Evolutionary conservation across 2,888 invertebrate genomes (phyloP), one percentile per base, ranked within the genome.

Genomic region (Rosalia funebris): DNA sequence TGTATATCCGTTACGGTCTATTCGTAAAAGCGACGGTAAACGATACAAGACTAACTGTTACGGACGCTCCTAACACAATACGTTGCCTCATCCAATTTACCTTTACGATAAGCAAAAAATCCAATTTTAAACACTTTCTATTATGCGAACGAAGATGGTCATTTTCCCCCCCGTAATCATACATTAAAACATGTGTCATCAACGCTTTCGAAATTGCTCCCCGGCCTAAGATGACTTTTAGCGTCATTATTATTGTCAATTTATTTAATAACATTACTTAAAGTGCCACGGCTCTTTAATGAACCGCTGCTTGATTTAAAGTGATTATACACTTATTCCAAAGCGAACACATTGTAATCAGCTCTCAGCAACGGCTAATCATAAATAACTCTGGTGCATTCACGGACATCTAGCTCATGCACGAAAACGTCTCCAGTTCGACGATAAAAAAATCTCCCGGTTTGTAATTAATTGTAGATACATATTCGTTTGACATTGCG

Each of bases 31-130:
- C 69, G 69, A 70, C 70, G 69, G 66, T 56, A 66, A 61, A 64
- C 64, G 58, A 64, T 60, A 57, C 57, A 59, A 56, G 54, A 62
- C 62, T 63, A 61, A 52, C 61, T 36, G 44, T 54, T 48, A 37
- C 36, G 20, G 36, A 34, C 17, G 48, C 48, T 34, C 50, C 11
- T 16, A 25, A 50, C 36, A 48, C 25, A 20, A 50, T 25, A 50
- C 20, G 17, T 41, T 39, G 42, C 48, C 19, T 48, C 53, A 42
- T 53, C 42, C 54, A 54, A 59, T 68, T 66, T 65, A 62, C 58
- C 59, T 65, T 7, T 59, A 61, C 61, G 67, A 66, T 69, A 60
- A 66, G 66, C 63, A 67, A 68, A 66, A 70, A 68, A 69, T 65
- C 62, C 65, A 63, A 63, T 65, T 65, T 65, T 65, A 61, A 63